A percentile compares a stretch with the other conserved stretches of the same genome.
Conservation (phyloP, 35 echinoderm and acorn worm genomes). For the Apostichopus japonicus region DNA sequence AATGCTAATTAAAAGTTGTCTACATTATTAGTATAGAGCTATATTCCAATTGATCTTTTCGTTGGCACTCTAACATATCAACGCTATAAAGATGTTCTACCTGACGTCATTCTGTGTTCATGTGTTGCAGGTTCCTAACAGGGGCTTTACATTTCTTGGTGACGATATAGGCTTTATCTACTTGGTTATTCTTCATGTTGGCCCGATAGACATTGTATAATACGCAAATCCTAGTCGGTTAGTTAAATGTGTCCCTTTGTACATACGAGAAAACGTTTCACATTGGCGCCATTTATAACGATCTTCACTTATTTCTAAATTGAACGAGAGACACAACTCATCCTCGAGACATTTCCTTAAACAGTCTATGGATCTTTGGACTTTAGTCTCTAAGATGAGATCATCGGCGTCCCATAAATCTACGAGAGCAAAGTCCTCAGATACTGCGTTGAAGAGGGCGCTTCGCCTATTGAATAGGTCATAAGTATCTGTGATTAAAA, state of each 20-base stretch:
- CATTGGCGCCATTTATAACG: neutral
- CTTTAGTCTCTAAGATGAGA: neutral
- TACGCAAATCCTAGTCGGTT: neutral
- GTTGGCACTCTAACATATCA: too few species aligned
- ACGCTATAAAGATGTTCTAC: too few species aligned
- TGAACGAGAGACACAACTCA: neutral
- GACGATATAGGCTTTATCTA: too few species aligned
- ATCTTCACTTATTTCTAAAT: neutral
- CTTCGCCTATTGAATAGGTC: neutral
- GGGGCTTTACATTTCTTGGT: too few species aligned
- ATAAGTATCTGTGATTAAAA: too few species aligned
- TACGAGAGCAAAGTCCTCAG: neutral
- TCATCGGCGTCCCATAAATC: neutral
- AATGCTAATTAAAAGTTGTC: too few species aligned
- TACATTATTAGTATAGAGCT: too few species aligned
- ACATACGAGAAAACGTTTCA: constrained; percentile 31
- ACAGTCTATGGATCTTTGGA: neutral
- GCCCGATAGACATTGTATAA: neutral
- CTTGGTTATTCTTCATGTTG: too few species aligned
- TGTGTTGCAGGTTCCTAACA: too few species aligned
- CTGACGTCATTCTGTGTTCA: too few species aligned
- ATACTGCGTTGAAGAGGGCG: neutral
- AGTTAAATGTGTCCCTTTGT: neutral
- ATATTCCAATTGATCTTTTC: too few species aligned
- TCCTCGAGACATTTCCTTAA: neutral